Percentiles rank a stretch among this genome's conserved stretches.
These are phyloP conservation scores for Bombyx huttoni DNA, from an alignment of 2,888 invertebrate genomes.

Conservation along the genomic window DNA sequence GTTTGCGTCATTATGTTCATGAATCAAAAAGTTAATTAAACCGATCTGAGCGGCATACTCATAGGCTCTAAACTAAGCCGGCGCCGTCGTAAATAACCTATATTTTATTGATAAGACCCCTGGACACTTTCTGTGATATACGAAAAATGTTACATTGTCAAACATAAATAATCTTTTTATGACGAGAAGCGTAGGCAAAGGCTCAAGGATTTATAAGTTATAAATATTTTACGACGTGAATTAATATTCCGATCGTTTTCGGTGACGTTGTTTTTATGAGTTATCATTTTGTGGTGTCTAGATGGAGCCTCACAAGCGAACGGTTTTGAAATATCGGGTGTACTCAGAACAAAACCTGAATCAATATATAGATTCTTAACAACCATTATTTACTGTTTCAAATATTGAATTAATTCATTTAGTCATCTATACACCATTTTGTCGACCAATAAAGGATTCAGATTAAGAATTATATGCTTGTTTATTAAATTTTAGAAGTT, in stretches of 20 bases:
- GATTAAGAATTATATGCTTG: slow-evolving; percentile 16
- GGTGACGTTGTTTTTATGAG: slow-evolving; percentile 71
- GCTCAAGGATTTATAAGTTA: slow-evolving; percentile 72
- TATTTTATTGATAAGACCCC: slow-evolving; percentile 61
- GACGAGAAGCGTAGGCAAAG: slow-evolving; percentile 71
- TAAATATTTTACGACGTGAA: slow-evolving; percentile 73
- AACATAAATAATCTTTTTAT: slow-evolving; percentile 73
- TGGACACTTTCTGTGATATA: slow-evolving; percentile 62
- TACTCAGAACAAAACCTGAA: slow-evolving; percentile 53
- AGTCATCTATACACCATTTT: slow-evolving; percentile 17
- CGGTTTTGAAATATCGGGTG: slow-evolving; percentile 51
- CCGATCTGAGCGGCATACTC: slow-evolving; percentile 12
- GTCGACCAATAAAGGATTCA: slow-evolving; percentile 18
- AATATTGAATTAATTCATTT: slow-evolving; percentile 48
- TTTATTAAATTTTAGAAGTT: slow-evolving; percentile 4
- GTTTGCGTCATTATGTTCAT: neutral
- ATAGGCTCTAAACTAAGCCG: slow-evolving; percentile 31
- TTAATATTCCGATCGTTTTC: slow-evolving; percentile 72
- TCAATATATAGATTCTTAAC: slow-evolving; percentile 58
- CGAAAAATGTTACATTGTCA: slow-evolving; percentile 70
- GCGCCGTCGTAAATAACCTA: slow-evolving; percentile 61
- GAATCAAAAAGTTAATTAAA: slow-evolving; percentile 24
- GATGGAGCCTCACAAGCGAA: slow-evolving; percentile 26
- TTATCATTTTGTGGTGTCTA: slow-evolving; percentile 67
- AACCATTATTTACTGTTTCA: slow-evolving; percentile 52